phyloP scores from a whole-genome alignment of 2,888 invertebrate species.

The Gastrophysa polygoni region DNA sequence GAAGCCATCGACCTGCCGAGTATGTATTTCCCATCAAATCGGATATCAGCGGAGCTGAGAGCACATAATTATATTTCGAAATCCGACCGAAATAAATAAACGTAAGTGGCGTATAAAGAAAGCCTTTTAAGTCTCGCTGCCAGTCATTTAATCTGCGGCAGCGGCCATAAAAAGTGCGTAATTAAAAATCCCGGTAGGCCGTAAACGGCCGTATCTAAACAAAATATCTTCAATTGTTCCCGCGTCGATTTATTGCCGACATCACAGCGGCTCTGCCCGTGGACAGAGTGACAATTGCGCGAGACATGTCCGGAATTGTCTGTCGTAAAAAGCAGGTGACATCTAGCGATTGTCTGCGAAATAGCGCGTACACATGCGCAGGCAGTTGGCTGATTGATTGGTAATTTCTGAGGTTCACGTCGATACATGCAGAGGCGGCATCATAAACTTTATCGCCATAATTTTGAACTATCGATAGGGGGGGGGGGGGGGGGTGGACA shows the following conservation, averaged over 20 bases:
- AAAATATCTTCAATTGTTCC: constrained; percentile 49
- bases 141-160: constrained; percentile 28
- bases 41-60: neutral
- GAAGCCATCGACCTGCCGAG: neutral
- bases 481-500: too few species aligned
- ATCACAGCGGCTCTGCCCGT: constrained; percentile 35
- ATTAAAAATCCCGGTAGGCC: constrained; percentile 47
- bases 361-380: constrained; percentile 45
- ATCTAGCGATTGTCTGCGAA: constrained; percentile 49
- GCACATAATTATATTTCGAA: neutral
- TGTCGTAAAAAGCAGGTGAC: constrained; percentile 51
- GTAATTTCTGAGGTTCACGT: constrained; percentile 16
- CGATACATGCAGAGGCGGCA: constrained; percentile 12
- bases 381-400: constrained; percentile 50
- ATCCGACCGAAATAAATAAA: constrained; percentile 31
- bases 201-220: constrained; percentile 45
- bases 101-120: constrained; percentile 27
- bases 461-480: too few species aligned
- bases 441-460: too few species aligned
- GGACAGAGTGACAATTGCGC: constrained; percentile 51
- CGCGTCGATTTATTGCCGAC: constrained; percentile 45
- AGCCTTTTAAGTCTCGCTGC: constrained; percentile 30
- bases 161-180: constrained; percentile 39
- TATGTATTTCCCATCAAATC: neutral
- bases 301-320: constrained; percentile 52